These are phyloP conservation scores for Dryocosmus kuriphilus DNA, from an alignment of 2,888 invertebrate genomes.

Conservation along the genomic window DNA sequence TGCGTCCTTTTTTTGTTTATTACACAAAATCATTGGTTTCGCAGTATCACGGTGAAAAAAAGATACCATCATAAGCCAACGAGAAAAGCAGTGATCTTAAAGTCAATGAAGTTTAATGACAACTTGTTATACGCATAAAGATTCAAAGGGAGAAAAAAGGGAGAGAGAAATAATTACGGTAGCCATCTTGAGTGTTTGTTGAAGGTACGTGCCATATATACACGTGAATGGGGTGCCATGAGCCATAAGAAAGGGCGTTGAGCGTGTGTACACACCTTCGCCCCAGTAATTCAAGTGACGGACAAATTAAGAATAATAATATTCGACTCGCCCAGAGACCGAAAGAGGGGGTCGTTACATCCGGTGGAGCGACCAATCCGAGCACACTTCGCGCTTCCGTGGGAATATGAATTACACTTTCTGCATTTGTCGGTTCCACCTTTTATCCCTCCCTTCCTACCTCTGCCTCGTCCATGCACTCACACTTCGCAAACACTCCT, in stretches of 20 bases:
- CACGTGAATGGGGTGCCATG: not conserved
- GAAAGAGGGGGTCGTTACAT: slow-evolving; percentile 14
- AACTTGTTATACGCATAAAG: slow-evolving; percentile 24
- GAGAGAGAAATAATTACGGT: slow-evolving; percentile 34
- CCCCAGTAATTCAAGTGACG: slow-evolving; percentile 38
- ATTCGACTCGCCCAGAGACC: slow-evolving; percentile 26
- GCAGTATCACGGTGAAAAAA: slow-evolving; percentile 6
- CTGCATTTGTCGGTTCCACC: slow-evolving; percentile 34
- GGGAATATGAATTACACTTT: slow-evolving; percentile 23
- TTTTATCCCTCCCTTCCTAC: slow-evolving; percentile 8
- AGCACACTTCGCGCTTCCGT: not conserved
- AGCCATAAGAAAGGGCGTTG: slow-evolving; percentile 21
- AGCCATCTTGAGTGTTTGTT: slow-evolving; percentile 37
- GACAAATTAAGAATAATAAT: slow-evolving; percentile 44
- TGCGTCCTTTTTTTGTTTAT: not conserved
- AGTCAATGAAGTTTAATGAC: slow-evolving; percentile 27
- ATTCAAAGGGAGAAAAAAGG: not conserved
- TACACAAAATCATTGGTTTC: slow-evolving; percentile 19
- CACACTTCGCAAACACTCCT: not conserved
- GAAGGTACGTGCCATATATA: slow-evolving; percentile 22
- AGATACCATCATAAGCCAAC: not conserved
- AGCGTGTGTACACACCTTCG: slow-evolving; percentile 32
- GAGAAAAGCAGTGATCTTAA: slow-evolving; percentile 5
- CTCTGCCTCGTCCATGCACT: not conserved
- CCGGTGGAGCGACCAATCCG: slow-evolving; percentile 38